Evolutionary conservation across 2,888 invertebrate genomes (phyloP).

Genomic region (Zygaena filipendulae): DNA sequence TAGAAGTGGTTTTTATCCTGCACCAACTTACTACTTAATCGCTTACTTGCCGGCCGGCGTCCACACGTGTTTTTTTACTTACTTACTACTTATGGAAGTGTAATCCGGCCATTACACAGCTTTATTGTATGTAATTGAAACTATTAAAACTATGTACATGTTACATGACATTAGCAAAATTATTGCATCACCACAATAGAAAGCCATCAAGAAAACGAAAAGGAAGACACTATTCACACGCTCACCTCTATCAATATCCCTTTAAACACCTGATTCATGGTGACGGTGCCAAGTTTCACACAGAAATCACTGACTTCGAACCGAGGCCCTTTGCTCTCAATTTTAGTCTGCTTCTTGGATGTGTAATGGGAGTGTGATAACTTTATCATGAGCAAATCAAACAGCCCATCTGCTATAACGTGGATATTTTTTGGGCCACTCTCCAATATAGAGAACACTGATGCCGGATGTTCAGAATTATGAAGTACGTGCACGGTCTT

Average conservation of each 20-base stretch:
- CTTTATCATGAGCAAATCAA: conserved; percentile 91
- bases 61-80: too few species aligned
- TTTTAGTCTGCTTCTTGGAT: conserved; percentile 88
- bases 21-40: too few species aligned
- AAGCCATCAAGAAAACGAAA: too few species aligned
- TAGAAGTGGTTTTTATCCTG: too few species aligned
- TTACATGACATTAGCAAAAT: too few species aligned
- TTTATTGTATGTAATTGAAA: too few species aligned
- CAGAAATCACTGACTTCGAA: conserved; percentile 93
- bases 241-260: conserved; percentile 90
- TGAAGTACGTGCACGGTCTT: conserved; percentile 93
- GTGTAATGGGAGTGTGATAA: conserved; percentile 88
- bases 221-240: not conserved
- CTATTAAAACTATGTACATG: too few species aligned
- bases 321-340: conserved; percentile 89
- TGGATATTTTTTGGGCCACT: conserved; percentile 87
- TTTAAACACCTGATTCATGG: conserved; percentile 93
- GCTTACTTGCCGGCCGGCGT: too few species aligned
- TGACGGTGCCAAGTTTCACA: conserved; percentile 92
- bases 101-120: too few species aligned
- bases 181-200: too few species aligned
- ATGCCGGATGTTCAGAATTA: conserved; percentile 95
- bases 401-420: conserved; percentile 89
- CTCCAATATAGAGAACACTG: conserved; percentile 92
- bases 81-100: too few species aligned